A percentile compares a stretch with the other conserved stretches of the same genome.
Conservation (phyloP, 2,797 vertebrate species). For the Manis javanica region DNA sequence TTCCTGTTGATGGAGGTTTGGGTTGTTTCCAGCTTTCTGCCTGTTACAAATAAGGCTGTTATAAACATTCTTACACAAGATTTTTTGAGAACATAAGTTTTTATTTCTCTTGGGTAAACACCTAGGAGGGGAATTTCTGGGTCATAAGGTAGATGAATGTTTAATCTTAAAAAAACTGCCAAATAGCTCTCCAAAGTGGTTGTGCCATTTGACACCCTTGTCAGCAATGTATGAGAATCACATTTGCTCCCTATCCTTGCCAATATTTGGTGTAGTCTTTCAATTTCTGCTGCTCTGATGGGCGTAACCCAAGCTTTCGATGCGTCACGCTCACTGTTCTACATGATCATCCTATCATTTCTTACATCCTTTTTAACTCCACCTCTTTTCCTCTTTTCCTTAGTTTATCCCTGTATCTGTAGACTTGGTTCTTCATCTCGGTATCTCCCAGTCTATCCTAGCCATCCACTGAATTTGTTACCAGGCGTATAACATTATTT, state of each 20-base stretch:
- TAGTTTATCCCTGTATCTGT: not conserved
- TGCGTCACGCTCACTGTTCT: not conserved
- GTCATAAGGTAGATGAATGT: constrained; percentile 5
- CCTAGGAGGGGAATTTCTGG: constrained; percentile 15
- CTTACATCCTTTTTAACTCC: not conserved
- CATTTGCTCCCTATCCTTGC: not conserved
- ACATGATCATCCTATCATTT: not conserved
- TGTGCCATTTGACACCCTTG: not conserved
- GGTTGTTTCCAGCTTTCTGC: constrained; percentile 10
- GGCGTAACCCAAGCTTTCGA: not conserved
- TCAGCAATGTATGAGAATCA: not conserved
- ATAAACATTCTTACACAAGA: constrained; percentile 41
- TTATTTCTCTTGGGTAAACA: constrained; percentile 64
- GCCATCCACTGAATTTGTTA: not conserved
- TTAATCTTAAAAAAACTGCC: constrained; percentile 17
- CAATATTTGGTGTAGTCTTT: not conserved
- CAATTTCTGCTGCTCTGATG: not conserved
- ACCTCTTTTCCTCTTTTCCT: not conserved
- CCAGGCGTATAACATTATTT: not conserved
- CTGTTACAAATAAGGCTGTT: constrained; percentile 20
- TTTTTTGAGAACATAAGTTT: constrained; percentile 62
- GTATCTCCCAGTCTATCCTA: not conserved
- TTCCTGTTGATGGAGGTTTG: constrained; percentile 56
- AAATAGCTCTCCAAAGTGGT: not conserved
- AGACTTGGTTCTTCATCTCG: not conserved